Evolutionary conservation across 2,888 invertebrate species (phyloP).

Genomic region (Hirtodrosophila cameraria): DNA sequence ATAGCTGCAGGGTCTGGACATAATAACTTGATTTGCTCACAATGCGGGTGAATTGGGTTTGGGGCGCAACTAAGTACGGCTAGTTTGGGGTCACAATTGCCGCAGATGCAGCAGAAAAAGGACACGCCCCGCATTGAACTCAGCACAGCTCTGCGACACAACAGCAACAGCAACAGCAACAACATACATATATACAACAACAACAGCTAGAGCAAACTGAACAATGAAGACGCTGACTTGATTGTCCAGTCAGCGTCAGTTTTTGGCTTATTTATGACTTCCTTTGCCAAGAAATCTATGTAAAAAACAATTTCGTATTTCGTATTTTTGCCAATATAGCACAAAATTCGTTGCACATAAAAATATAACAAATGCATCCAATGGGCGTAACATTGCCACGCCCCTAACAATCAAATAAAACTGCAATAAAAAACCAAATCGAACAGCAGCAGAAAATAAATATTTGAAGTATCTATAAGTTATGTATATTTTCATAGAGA

Average conservation of each 20-base stretch:
- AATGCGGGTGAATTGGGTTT: constrained; percentile 64
- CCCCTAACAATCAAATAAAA: constrained; percentile 29
- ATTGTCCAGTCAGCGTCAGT: constrained; percentile 73
- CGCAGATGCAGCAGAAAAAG: constrained; percentile 66
- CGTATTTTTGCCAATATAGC: constrained; percentile 74
- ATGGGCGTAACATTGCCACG: constrained; percentile 40
- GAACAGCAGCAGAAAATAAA: constrained; percentile 1
- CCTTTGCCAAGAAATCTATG: constrained; percentile 64
- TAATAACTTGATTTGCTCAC: constrained; percentile 77
- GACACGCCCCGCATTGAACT: constrained; percentile 54
- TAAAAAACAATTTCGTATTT: constrained; percentile 67
- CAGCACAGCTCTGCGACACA: constrained; percentile 36
- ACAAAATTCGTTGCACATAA: constrained; percentile 73
- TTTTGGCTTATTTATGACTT: constrained; percentile 74
- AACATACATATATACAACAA: constrained; percentile 13
- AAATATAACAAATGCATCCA: constrained; percentile 60
- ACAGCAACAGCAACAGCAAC: constrained; percentile 27
- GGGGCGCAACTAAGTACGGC: constrained; percentile 16
- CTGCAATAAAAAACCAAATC: constrained; percentile 1
- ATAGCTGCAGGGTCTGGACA: constrained; percentile 37
- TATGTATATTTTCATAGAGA: too few relatives aligned
- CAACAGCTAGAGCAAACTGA: constrained; percentile 19
- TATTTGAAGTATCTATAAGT: constrained; percentile 6
- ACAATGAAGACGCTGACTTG: constrained; percentile 53
- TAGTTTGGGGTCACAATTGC: constrained; percentile 36